Evolutionary conservation across 1,140 invertebrate species (phyloP), one percentile per base, ranked within the genome.

Genomic region (Hyles euphorbiae): DNA sequence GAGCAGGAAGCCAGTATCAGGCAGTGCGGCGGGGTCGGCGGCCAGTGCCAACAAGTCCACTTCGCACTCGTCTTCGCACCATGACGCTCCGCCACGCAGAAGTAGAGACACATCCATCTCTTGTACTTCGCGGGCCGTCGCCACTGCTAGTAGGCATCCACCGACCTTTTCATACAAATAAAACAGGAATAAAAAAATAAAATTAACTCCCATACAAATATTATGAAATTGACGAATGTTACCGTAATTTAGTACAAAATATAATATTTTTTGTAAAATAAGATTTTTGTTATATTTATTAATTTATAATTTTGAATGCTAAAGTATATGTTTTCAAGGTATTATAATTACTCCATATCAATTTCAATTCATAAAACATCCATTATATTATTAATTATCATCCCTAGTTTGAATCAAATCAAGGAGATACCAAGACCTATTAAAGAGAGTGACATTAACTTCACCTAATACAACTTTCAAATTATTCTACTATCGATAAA

Each of bases 61-160:
- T 90, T 99, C 97, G 85, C 96, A 98, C 88, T 99, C 97, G 87
- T 99, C 97, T 87, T 98, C 96, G 60, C 95, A 90, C 96, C 97
- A 98, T 46, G 93, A 93, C 33, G 96, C 96, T 36, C 97, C 93
- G 76, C 98, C 95, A 3, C 96, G 83, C 40, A 98, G 89, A 34
- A 99, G 88, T 34, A 97, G 83, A 0, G 96, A 95, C 66, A 99
- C 97, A 87, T 99, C 97, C 90, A 99, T 94, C 90, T 99, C 98
- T 88, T 99, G 97, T 9, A 99, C 94, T 90, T 99, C 98, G 60
- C 98, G 93, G 1, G 97, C 97, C 61, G 98, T 99, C 9, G 98
- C 96, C 63, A 99, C 89, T 5, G 97, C 96, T 68, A 99, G 93
- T 58, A 96, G 89, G 40, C 94, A 95, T 60, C 92, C 90, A 70